A percentile compares a stretch with the other conserved stretches of the same genome.
Conservation (phyloP, 2,113 vertebrate species). For the Paradoxurus hermaphroditus region DNA sequence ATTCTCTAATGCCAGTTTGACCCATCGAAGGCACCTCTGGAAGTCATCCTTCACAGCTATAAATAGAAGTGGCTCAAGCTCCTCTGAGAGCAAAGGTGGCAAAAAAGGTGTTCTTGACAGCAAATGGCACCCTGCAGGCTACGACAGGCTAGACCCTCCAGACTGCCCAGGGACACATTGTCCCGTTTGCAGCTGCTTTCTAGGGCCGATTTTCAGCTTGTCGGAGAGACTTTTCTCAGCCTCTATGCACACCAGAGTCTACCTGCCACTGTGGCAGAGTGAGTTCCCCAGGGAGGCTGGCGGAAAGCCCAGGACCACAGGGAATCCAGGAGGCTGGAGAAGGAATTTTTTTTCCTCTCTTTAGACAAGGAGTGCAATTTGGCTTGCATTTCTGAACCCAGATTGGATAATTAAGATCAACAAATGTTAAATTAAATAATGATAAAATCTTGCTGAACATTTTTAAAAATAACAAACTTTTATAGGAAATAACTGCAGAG, state of each 20-base stretch:
- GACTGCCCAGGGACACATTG: neutral
- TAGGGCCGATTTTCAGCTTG: slow-evolving; percentile 33
- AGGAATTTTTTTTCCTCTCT: neutral
- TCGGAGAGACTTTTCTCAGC: slow-evolving; percentile 32
- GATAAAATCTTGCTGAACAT: neutral
- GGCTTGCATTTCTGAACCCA: slow-evolving; percentile 3
- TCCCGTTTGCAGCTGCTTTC: neutral
- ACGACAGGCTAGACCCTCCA: neutral
- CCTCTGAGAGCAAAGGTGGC: slow-evolving; percentile 3
- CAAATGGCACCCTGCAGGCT: neutral
- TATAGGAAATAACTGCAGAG: neutral
- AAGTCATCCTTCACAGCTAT: slow-evolving; percentile 35
- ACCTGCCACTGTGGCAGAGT: neutral
- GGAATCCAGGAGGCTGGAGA: slow-evolving; percentile 17
- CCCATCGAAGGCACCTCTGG: neutral
- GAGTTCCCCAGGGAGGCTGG: slow-evolving; percentile 15
- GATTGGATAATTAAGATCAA: slow-evolving; percentile 34
- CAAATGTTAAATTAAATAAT: slow-evolving; percentile 28
- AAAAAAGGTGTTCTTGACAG: neutral
- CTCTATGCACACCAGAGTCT: neutral
- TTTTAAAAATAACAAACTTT: neutral
- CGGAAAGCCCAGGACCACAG: slow-evolving; percentile 48
- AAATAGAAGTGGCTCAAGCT: neutral
- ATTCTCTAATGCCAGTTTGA: slow-evolving; percentile 10
- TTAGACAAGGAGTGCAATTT: neutral